phyloP scores from a whole-genome alignment of 2,888 invertebrate genomes.

The Fragum sueziense region DNA sequence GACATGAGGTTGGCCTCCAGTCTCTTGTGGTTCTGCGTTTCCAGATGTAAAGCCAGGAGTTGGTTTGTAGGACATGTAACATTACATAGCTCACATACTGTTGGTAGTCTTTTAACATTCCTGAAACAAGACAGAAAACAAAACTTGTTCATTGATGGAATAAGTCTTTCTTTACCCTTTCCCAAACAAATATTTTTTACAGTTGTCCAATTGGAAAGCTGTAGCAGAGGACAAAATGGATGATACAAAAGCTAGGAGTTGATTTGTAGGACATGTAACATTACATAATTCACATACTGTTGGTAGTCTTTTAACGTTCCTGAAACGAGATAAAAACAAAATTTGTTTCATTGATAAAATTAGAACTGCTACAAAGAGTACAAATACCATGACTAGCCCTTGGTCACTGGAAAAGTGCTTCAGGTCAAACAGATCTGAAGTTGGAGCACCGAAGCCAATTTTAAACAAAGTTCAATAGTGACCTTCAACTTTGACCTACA shows the following conservation, averaged over 20 bases:
- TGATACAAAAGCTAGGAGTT: constrained; percentile 69
- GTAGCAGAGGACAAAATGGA: background rate
- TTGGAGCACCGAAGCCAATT: no score
- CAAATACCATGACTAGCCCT: no score
- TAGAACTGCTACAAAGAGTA: no score
- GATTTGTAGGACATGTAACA: constrained; percentile 65
- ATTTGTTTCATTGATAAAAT: background rate
- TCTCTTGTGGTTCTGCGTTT: constrained; percentile 66
- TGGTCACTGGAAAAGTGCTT: no score
- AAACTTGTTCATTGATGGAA: background rate
- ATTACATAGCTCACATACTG: constrained; percentile 71
- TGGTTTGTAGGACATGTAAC: constrained; percentile 67
- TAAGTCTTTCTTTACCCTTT: background rate
- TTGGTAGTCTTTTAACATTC: constrained; percentile 44
- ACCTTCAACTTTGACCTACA: no score
- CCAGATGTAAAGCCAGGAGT: constrained; percentile 71
- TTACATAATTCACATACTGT: constrained; percentile 72
- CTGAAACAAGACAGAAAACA: constrained; percentile 52
- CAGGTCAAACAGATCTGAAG: no score
- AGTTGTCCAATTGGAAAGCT: background rate
- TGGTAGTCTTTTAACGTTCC: constrained; percentile 47
- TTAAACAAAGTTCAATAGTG: no score
- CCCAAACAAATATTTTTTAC: background rate
- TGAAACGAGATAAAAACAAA: constrained; percentile 46
- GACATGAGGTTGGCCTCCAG: constrained; percentile 58